These are phyloP conservation scores for Cyclophora punctaria DNA, from an alignment of 2,888 invertebrate species.

Conservation along the genomic window DNA sequence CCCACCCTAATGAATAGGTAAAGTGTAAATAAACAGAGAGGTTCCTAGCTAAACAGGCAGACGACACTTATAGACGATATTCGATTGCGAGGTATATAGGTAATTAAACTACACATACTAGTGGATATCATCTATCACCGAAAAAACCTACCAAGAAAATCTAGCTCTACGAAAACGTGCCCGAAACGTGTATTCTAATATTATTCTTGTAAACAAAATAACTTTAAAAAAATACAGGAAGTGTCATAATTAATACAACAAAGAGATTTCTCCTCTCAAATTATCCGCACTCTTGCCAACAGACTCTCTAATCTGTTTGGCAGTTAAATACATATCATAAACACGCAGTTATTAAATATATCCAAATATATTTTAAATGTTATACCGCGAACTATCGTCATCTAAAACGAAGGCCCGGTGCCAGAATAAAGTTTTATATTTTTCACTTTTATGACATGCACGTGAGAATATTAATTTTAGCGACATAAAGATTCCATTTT, in stretches of 20 bases:
- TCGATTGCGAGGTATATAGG: no score
- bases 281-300: not conserved
- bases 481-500: slow-evolving; percentile 16
- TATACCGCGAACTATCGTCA: slow-evolving; percentile 15
- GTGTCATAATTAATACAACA: no score
- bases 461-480: slow-evolving; percentile 42
- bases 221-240: no score
- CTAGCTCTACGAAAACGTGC: no score
- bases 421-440: slow-evolving; percentile 38
- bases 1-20: no score
- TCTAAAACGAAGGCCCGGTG: slow-evolving; percentile 26
- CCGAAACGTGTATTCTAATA: no score
- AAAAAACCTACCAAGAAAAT: no score
- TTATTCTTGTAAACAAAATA: not conserved
- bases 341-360: not conserved
- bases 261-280: not conserved
- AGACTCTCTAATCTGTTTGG: not conserved
- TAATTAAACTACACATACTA: no score
- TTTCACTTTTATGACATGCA: slow-evolving; percentile 35
- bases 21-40: no score
- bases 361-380: slow-evolving; percentile 4
- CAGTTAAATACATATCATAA: not conserved
- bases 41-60: no score
- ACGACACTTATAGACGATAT: no score
- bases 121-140: no score